Evolutionary conservation across 2,797 vertebrate genomes (phyloP).

Genomic region (Crenuchus spilurus): DNA sequence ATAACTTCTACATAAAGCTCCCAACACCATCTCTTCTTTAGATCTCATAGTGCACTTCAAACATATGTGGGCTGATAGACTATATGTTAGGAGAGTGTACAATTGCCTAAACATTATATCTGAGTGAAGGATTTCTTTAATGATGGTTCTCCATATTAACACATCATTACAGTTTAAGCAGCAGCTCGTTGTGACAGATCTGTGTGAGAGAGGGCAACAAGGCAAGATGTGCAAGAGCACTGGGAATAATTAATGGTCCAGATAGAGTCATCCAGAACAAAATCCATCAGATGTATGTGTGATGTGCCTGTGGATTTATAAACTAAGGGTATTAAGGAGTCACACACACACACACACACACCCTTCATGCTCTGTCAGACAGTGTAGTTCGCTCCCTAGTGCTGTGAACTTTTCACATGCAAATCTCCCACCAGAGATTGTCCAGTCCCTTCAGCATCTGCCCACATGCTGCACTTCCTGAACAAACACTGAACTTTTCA

Average conservation of each 20-base stretch:
- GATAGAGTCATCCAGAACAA: not conserved
- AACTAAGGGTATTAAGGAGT: not conserved
- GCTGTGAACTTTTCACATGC: slow-evolving; percentile 1
- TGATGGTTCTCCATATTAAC: not conserved
- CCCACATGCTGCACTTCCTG: not conserved
- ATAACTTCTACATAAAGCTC: too few relatives aligned
- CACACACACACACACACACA: not conserved
- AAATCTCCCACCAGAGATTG: not conserved
- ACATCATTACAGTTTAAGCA: not conserved
- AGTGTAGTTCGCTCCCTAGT: slow-evolving; percentile 13
- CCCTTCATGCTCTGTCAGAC: not conserved
- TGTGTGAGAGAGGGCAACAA: slow-evolving; percentile 9
- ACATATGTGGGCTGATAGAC: too few relatives aligned
- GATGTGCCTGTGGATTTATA: not conserved
- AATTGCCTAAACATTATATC: too few relatives aligned
- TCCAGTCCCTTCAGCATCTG: not conserved
- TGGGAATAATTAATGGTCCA: slow-evolving; percentile 21
- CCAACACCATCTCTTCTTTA: too few relatives aligned
- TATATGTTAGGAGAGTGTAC: too few relatives aligned
- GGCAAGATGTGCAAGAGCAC: slow-evolving; percentile 1
- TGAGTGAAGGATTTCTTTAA: too few relatives aligned
- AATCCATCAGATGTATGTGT: slow-evolving; percentile 5
- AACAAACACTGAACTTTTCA: not conserved
- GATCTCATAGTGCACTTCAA: too few relatives aligned
- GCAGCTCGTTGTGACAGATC: not conserved